Base-by-base conservation (phyloP, 1,140 invertebrate species). In the Zeugodacus cucurbitae region DNA sequence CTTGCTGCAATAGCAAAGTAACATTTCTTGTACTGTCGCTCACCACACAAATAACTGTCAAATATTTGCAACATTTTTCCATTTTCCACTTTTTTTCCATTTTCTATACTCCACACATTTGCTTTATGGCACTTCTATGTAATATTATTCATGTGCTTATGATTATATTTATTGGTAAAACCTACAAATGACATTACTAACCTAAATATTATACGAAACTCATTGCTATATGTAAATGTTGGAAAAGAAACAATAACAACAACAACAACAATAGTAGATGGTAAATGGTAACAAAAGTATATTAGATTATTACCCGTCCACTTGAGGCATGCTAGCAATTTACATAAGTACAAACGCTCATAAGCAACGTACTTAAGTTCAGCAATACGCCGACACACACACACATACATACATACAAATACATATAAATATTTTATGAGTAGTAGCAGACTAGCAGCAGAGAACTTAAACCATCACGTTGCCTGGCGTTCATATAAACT, bases 151-250 rank as follows among this genome's bases (percentile, higher is more conserved):
- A 41, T 74, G n/a, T 5, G 34, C 10, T 17, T 44, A 41, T 70
- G 29, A 3, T 29, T 34, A 41, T 41, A 82, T 48, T 82, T 82
- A 82, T 48, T 44, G 48, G 34, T 48, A 82, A 44, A 44, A 82
- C 37, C 74, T 22, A 48, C 74, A 90, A 90, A 90, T 90, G 90
- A 88, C 89, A 90, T 90, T 90, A 90, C 90, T 90, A 90, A 90
- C 90, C 90, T 89, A 90, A 90, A 90, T 90, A 89, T 87, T 89
- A 90, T 90, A 88, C 89, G 48, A 88, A 89, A 88, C 89, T 57
- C 44, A 86, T 82, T 82, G 74, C 41, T 82, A 10, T 48, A 37
- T 57, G 14, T 44, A 58, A 88, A 54, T 54, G 48, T 17, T n/a
- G n/a, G n/a, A n/a, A n/a, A n/a, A 78, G 29, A 3, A 88, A 34